A percentile compares a stretch with the other conserved stretches of the same genome.
Evolutionary conservation across 1,140 invertebrate genomes (phyloP).

Genomic region (Tetramorium simillimum): DNA sequence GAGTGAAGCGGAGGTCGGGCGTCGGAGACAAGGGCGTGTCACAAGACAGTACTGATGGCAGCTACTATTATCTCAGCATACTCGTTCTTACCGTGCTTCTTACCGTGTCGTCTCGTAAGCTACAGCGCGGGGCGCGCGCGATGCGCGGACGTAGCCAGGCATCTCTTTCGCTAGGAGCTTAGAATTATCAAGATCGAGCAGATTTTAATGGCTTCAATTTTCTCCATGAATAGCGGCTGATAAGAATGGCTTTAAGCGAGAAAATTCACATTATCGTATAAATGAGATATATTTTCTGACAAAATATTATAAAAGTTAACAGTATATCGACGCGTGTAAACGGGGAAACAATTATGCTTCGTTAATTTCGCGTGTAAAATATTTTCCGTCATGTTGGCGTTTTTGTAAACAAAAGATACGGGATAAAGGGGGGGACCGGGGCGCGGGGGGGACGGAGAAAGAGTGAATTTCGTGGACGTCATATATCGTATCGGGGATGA

Average conservation of each 20-base stretch:
- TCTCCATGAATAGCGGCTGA: background rate
- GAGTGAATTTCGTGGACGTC: slow-evolving; percentile 59
- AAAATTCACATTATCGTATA: background rate
- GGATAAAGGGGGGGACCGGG: slow-evolving; percentile 61
- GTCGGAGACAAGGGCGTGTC: slow-evolving; percentile 53
- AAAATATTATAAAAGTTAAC: slow-evolving; percentile 20
- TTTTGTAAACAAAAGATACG: slow-evolving; percentile 71
- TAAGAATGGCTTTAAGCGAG: background rate
- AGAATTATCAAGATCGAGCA: background rate
- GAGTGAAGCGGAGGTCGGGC: slow-evolving; percentile 55
- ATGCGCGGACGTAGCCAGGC: background rate
- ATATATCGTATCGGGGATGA: slow-evolving; percentile 57
- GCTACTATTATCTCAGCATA: slow-evolving; percentile 32
- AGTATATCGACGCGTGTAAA: slow-evolving; percentile 8
- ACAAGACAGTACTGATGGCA: background rate
- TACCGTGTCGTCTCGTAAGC: background rate
- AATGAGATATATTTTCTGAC: background rate
- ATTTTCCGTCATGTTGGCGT: slow-evolving; percentile 47
- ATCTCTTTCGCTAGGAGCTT: background rate
- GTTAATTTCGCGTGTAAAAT: slow-evolving; percentile 20
- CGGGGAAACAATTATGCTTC: slow-evolving; percentile 52
- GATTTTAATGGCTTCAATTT: background rate
- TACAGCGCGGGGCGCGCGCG: background rate
- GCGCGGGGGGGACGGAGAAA: slow-evolving; percentile 59
- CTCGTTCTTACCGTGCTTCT: slow-evolving; percentile 6